Percentiles rank a stretch among this genome's conserved stretches.
phyloP scores from a whole-genome alignment of 1,140 invertebrate species.

The Cotesia typhae region DNA sequence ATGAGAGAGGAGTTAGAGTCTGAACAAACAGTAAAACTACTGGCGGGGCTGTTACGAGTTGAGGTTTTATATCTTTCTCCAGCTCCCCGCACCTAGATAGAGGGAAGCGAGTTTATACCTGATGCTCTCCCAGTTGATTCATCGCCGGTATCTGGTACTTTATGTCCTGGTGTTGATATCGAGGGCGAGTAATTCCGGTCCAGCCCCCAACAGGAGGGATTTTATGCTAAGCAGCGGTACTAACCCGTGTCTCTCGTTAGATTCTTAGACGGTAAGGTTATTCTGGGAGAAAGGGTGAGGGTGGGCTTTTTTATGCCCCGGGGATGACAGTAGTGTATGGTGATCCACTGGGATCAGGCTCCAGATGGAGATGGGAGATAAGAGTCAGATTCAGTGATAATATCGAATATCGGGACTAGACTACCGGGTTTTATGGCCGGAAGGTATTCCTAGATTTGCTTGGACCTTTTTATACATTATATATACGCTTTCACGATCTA shows the following conservation, averaged over 20 bases:
- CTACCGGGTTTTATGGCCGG: conserved; percentile 31
- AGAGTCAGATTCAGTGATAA: conserved; percentile 13
- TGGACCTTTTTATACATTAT: conserved; percentile 20
- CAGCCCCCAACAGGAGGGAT: conserved; percentile 37
- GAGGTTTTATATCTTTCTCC: too few relatives aligned
- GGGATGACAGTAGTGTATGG: conserved; percentile 39
- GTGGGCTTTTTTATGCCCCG: conserved; percentile 37
- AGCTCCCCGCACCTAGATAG: too few relatives aligned
- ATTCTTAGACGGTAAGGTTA: conserved; percentile 30
- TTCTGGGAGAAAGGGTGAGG: background rate
- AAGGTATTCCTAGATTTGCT: conserved; percentile 37
- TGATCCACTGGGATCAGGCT: conserved; percentile 20
- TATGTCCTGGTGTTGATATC: conserved; percentile 51
- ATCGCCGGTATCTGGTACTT: conserved; percentile 44
- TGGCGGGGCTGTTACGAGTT: too few relatives aligned
- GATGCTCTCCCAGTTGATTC: too few relatives aligned
- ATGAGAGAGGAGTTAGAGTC: too few relatives aligned
- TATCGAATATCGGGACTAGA: conserved; percentile 36
- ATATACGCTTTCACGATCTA: conserved; percentile 13
- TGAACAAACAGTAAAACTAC: too few relatives aligned
- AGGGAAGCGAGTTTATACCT: too few relatives aligned
- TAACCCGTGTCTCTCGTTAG: conserved; percentile 46
- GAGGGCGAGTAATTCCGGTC: conserved; percentile 47
- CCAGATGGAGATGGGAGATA: background rate
- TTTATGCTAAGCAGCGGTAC: conserved; percentile 49